Evolutionary conservation across 2,888 invertebrate genomes (phyloP).

Genomic region (Temnothorax unifasciatus): DNA sequence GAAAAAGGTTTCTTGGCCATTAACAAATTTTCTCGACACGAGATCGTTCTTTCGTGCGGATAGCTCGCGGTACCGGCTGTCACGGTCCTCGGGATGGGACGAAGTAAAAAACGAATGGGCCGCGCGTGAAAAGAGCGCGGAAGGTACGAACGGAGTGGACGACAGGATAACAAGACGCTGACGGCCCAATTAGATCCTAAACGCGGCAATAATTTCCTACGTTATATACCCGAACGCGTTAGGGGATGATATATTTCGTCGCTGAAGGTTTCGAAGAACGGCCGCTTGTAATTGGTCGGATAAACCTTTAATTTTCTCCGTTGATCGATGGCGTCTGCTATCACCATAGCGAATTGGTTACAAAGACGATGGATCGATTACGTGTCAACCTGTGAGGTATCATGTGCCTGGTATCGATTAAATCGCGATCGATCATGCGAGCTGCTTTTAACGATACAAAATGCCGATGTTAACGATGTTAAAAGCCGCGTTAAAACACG

Average conservation of each 20-base stretch:
- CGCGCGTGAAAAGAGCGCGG: conserved; percentile 37
- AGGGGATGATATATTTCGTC: conserved; percentile 68
- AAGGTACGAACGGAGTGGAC: conserved; percentile 58
- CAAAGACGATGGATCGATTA: conserved; percentile 53
- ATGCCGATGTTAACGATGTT: background rate
- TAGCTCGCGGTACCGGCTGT: conserved; percentile 82
- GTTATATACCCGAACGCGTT: conserved; percentile 53
- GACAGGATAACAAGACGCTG: conserved; percentile 83
- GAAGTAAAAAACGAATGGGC: conserved; percentile 49
- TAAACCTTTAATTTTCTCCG: conserved; percentile 65
- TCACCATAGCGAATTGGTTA: conserved; percentile 38
- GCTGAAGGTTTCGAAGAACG: conserved; percentile 53
- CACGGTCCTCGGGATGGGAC: conserved; percentile 76
- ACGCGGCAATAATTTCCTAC: conserved; percentile 68
- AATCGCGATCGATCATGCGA: conserved; percentile 49
- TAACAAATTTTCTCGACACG: conserved; percentile 53
- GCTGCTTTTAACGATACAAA: conserved; percentile 22
- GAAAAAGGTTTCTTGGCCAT: conserved; percentile 16
- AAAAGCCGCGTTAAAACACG: conserved; percentile 10
- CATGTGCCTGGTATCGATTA: conserved; percentile 36
- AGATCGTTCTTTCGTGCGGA: conserved; percentile 60
- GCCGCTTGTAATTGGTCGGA: conserved; percentile 63
- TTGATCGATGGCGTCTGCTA: conserved; percentile 61
- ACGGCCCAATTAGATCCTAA: conserved; percentile 84
- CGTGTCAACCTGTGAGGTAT: conserved; percentile 49